phyloP scores from a whole-genome alignment of 1,140 invertebrate genomes.

The Bombus confusus region DNA sequence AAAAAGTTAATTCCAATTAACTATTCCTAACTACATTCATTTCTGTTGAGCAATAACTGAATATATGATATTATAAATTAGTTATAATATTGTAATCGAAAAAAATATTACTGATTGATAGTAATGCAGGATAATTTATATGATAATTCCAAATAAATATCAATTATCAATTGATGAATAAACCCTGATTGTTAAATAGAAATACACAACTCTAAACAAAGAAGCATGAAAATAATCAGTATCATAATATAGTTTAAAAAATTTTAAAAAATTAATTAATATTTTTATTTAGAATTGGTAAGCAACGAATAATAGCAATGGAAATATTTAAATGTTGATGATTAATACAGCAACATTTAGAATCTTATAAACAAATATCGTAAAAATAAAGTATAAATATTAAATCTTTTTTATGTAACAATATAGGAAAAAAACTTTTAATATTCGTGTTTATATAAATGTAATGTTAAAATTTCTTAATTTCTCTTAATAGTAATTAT shows the following conservation, averaged over 20 bases:
- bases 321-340: conserved; percentile 11
- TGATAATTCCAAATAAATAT: conserved; percentile 10
- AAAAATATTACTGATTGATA: conserved; percentile 4
- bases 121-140: conserved; percentile 18
- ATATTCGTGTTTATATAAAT: conserved; percentile 22
- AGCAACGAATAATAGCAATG: not conserved
- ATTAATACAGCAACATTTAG: not conserved
- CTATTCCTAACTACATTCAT: conserved; percentile 21
- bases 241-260: conserved; percentile 1
- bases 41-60: conserved; percentile 5
- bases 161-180: not conserved
- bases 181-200: conserved; percentile 4
- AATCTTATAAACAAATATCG: conserved; percentile 2
- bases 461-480: conserved; percentile 18
- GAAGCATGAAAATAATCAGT: not conserved
- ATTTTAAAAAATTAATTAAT: no score
- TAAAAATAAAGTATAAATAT: not conserved
- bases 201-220: conserved; percentile 3
- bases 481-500: conserved; percentile 17
- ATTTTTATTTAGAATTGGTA: not conserved
- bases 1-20: not conserved
- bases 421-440: not conserved
- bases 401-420: not conserved
- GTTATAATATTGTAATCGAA: not conserved
- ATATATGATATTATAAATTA: conserved; percentile 5